Conservation (phyloP, 1,140 invertebrate genomes). For the Megalonaias nervosa region DNA sequence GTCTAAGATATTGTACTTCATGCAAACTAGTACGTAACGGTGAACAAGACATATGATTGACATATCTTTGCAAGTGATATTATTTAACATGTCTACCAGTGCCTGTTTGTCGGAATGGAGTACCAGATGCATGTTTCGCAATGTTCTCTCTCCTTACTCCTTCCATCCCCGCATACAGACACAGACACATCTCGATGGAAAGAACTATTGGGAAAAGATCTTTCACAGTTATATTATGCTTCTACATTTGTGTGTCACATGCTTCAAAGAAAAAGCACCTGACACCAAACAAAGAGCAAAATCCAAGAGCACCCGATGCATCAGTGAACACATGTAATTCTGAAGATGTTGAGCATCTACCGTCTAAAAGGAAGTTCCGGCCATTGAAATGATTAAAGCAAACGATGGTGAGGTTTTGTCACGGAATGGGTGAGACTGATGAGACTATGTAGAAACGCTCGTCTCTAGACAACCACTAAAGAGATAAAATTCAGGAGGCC, state of each 20-base stretch:
- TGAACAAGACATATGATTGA: slow-evolving; percentile 30
- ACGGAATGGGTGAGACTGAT: slow-evolving; percentile 13
- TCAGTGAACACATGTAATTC: slow-evolving; percentile 8
- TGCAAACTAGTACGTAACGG: slow-evolving; percentile 11
- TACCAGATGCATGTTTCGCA: slow-evolving; percentile 20
- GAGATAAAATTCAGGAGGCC: slow-evolving; percentile 32
- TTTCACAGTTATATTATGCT: slow-evolving; percentile 18
- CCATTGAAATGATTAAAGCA: slow-evolving; percentile 19
- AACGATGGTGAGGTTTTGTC: slow-evolving; percentile 11
- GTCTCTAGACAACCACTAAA: slow-evolving; percentile 24
- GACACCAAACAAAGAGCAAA: slow-evolving; percentile 3
- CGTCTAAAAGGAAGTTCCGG: slow-evolving; percentile 8
- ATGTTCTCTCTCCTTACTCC: too few relatives aligned
- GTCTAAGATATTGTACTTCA: slow-evolving; percentile 29
- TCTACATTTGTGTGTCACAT: background rate
- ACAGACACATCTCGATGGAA: slow-evolving; percentile 27
- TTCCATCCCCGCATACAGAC: too few relatives aligned
- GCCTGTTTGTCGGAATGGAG: slow-evolving; percentile 34
- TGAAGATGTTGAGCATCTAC: slow-evolving; percentile 4
- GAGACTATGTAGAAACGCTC: slow-evolving; percentile 9
- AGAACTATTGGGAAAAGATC: slow-evolving; percentile 38
- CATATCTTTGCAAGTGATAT: slow-evolving; percentile 10
- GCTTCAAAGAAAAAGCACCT: slow-evolving; percentile 14
- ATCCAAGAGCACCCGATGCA: slow-evolving; percentile 14
- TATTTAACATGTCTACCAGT: slow-evolving; percentile 35